Evolutionary conservation across 2,888 invertebrate species (phyloP), one percentile per base, ranked within the genome.

Genomic region (Capitulum mitella): DNA sequence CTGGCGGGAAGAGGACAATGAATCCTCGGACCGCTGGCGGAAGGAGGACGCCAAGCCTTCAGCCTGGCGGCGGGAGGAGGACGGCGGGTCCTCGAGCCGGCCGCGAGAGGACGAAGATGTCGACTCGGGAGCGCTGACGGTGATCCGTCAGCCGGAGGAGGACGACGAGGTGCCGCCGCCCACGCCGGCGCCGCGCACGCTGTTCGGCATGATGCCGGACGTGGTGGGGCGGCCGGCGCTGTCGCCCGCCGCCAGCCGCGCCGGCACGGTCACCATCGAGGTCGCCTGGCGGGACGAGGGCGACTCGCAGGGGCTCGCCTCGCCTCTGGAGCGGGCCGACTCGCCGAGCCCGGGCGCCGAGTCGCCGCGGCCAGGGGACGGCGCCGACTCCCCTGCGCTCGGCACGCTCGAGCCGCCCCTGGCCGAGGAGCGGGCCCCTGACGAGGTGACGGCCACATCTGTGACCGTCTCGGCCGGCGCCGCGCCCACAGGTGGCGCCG

Each of bases 121-220:
- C n/a, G n/a, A n/a, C n/a, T n/a, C n/a, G 26, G 70, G 37, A 22
- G 19, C 34, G 37, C 19, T 70, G 3, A 22, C 37, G 3, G 70
- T 26, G 22, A 10, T 8, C 22, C 8, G 37, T 3, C 37, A 16
- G 34, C 70, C 37, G 29, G 22, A 37, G 70, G 37, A 37, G 37
- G 37, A 70, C 6, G 70, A 70, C 37, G 64, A 61, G 10, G n/a
- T 12, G 0, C 6, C 2, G 10, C 3, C 37, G 37, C 70, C 70
- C 16, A 10, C 12, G 70, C 70, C 70, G 37, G 70, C 70, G 19
- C 70, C 70, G 34, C 70, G 70, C 22, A 70, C 70, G 22, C 22
- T 70, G 37, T 70, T 70, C 19, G 70, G 70, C 3, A 70, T 70
- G 70, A 70, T 70, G 70, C 70, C 70, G 1, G 70, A 70, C 26